These are phyloP conservation scores for Cyclophora albipunctata DNA, from an alignment of 2,888 invertebrate genomes.

Conservation along the genomic window DNA sequence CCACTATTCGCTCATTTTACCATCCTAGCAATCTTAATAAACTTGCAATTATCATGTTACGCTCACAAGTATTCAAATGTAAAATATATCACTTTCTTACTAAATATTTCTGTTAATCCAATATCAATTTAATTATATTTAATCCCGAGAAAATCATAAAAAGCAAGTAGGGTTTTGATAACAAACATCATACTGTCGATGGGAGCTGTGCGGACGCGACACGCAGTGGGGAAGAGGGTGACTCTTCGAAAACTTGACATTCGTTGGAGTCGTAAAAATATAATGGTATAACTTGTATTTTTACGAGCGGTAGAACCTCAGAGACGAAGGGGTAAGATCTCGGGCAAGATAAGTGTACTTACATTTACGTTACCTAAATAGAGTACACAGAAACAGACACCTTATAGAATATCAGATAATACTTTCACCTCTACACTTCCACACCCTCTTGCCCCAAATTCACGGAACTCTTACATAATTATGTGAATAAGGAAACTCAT, in stretches of 20 bases:
- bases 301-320: slow-evolving; percentile 54
- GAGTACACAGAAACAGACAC: slow-evolving; percentile 9
- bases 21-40: slow-evolving; percentile 6
- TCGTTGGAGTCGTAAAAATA: slow-evolving; percentile 68
- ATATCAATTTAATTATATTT: too few relatives aligned
- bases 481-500: neutral
- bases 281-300: slow-evolving; percentile 66
- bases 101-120: too few relatives aligned
- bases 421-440: too few relatives aligned
- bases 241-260: slow-evolving; percentile 63
- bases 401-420: slow-evolving; percentile 10
- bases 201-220: slow-evolving; percentile 15
- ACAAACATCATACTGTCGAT: slow-evolving; percentile 30
- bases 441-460: neutral
- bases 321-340: slow-evolving; percentile 39
- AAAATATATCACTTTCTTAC: too few relatives aligned
- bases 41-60: too few relatives aligned
- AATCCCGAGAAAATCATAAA: neutral
- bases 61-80: too few relatives aligned
- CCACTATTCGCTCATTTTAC: slow-evolving; percentile 23
- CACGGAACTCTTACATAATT: neutral
- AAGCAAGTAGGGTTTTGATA: slow-evolving; percentile 23
- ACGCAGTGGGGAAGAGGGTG: slow-evolving; percentile 25
- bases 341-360: slow-evolving; percentile 30
- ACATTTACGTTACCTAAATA: slow-evolving; percentile 12